Percentiles rank a stretch among this genome's conserved stretches.
Conservation (phyloP, 2,113 vertebrate species). For the Ranitomeya variabilis region DNA sequence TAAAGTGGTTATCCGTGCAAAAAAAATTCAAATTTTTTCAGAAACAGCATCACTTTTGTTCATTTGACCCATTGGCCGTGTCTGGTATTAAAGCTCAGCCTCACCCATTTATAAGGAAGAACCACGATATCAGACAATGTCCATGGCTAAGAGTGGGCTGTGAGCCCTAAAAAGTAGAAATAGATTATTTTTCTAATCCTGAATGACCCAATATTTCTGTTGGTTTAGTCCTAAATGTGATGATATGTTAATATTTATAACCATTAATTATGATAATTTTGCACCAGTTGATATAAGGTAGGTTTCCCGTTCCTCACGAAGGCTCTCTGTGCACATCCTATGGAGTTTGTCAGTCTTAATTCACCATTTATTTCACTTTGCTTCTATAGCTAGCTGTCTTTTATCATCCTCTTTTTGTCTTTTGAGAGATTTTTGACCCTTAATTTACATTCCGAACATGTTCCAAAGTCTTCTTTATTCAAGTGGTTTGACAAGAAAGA, state of each 20-base stretch:
- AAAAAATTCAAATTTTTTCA: background rate
- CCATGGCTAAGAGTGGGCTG: background rate
- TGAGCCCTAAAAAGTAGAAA: too few species aligned
- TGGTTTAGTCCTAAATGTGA: background rate
- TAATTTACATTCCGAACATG: background rate
- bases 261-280: background rate
- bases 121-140: background rate
- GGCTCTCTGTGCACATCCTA: background rate
- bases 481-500: constrained; percentile 19
- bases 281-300: constrained; percentile 6
- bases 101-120: background rate
- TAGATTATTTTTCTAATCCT: background rate
- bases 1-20: background rate
- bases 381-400: background rate
- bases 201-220: background rate
- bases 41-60: background rate
- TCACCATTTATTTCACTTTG: background rate
- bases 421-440: background rate
- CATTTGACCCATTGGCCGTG: background rate
- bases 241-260: background rate
- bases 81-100: background rate
- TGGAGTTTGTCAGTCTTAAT: background rate
- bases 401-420: background rate
- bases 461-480: background rate
- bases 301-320: background rate